Conservation (phyloP, 2,888 invertebrate species). For the Pandemis heparana region DNA sequence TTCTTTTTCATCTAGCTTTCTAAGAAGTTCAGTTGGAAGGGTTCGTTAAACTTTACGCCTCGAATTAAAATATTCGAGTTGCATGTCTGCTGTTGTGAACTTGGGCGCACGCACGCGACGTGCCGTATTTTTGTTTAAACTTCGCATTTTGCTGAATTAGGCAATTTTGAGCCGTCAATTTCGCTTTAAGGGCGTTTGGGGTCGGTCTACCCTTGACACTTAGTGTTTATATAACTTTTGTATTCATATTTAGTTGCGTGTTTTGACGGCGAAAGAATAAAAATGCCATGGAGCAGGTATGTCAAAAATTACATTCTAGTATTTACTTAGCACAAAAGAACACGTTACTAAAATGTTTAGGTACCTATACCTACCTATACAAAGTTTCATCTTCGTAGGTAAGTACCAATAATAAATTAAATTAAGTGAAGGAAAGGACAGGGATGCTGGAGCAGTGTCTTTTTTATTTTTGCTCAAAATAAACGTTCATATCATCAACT, state of each 20-base stretch:
- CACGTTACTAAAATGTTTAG: too few species aligned
- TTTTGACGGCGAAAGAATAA: conserved; percentile 2
- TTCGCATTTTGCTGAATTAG: conserved; percentile 23
- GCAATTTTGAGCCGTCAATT: conserved; percentile 22
- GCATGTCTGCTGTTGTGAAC: conserved; percentile 40
- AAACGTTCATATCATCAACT: neutral
- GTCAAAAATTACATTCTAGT: too few species aligned
- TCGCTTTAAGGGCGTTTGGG: conserved; percentile 7
- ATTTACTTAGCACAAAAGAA: too few species aligned
- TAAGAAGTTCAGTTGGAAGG: conserved; percentile 56
- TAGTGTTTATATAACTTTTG: neutral
- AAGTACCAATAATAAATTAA: too few species aligned
- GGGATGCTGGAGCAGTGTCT: too few species aligned
- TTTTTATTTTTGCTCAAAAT: neutral
- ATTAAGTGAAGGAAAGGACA: too few species aligned
- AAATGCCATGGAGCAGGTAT: neutral
- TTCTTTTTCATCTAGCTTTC: conserved; percentile 70
- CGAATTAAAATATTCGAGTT: conserved; percentile 64
- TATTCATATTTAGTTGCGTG: neutral
- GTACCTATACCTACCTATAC: too few species aligned
- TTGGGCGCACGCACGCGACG: conserved; percentile 41
- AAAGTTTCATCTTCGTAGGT: too few species aligned
- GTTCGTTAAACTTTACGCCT: conserved; percentile 70
- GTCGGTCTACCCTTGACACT: conserved; percentile 2
- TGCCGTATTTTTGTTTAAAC: conserved; percentile 22